phyloP scores from a whole-genome alignment of 2,888 invertebrate genomes.

The Leptinotarsa peninsularis region DNA sequence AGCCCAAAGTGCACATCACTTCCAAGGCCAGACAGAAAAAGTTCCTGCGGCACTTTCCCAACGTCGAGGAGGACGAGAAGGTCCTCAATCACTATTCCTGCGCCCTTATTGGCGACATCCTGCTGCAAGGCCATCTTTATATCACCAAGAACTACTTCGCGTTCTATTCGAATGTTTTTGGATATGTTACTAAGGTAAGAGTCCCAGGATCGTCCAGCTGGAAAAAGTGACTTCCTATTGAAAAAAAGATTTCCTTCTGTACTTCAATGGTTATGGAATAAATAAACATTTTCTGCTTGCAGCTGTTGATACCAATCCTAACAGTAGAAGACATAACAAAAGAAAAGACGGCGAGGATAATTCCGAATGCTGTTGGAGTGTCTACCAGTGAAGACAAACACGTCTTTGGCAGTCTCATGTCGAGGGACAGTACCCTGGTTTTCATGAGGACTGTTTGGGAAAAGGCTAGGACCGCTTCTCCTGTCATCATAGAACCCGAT shows the following conservation, averaged over 20 bases:
- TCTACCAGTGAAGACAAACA: conserved; percentile 87
- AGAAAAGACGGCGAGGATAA: conserved; percentile 93
- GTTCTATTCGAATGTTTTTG: conserved; percentile 96
- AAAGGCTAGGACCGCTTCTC: conserved; percentile 68
- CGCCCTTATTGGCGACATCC: conserved; percentile 90
- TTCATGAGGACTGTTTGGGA: conserved; percentile 90
- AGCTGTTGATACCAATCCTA: conserved; percentile 89
- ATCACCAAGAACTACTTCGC: conserved; percentile 95
- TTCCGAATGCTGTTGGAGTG: conserved; percentile 94
- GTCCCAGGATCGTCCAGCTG: too few relatives aligned
- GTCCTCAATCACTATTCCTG: conserved; percentile 93
- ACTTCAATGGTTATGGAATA: too few relatives aligned
- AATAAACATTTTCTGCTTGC: conserved; percentile 55
- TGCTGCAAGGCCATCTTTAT: conserved; percentile 93
- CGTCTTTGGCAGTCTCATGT: conserved; percentile 90
- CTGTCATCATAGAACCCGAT: conserved; percentile 57
- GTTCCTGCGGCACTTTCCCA: conserved; percentile 88
- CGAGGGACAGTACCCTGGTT: conserved; percentile 88
- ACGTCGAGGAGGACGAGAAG: conserved; percentile 85
- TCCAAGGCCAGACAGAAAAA: conserved; percentile 87
- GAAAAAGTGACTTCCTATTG: too few relatives aligned
- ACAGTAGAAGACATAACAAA: conserved; percentile 90
- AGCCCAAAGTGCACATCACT: conserved; percentile 67
- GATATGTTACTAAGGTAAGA: conserved; percentile 69
- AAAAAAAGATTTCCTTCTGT: too few relatives aligned